Percentiles rank a stretch among this genome's conserved stretches.
phyloP scores from a whole-genome alignment of 2,797 vertebrate species.

The Onychomys torridus region DNA sequence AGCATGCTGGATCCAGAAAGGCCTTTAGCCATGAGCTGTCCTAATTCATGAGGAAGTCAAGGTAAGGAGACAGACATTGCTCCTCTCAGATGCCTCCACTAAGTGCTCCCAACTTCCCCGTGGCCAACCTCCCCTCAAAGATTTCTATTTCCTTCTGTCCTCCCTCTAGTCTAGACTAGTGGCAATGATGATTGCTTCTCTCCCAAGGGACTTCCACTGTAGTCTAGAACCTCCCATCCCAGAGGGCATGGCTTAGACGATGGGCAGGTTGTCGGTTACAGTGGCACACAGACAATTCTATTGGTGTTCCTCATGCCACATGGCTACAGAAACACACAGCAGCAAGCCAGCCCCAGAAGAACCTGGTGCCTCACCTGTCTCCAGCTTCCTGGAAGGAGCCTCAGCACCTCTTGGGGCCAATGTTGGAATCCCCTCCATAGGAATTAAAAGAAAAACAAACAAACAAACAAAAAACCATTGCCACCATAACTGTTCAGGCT shows the following conservation, averaged over 20 bases:
- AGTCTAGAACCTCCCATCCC: slow-evolving; percentile 84
- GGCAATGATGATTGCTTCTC: slow-evolving; percentile 78
- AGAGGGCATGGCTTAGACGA: slow-evolving; percentile 77
- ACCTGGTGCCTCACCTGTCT: neutral
- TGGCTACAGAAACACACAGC: slow-evolving; percentile 79
- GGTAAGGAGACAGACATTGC: too few species aligned
- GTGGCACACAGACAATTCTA: slow-evolving; percentile 87
- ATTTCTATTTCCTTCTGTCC: slow-evolving; percentile 60
- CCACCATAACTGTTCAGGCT: neutral
- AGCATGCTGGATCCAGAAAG: neutral
- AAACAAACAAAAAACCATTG: neutral
- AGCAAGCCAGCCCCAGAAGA: slow-evolving; percentile 46
- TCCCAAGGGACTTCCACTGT: slow-evolving; percentile 76
- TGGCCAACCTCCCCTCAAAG: neutral
- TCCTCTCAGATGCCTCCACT: neutral
- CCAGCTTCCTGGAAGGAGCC: neutral
- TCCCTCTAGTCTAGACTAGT: slow-evolving; percentile 68
- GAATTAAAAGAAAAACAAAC: slow-evolving; percentile 42
- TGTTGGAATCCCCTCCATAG: slow-evolving; percentile 75
- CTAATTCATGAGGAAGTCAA: neutral
- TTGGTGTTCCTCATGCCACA: slow-evolving; percentile 82
- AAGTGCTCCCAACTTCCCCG: neutral
- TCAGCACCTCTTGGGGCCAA: neutral
- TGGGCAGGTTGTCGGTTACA: slow-evolving; percentile 85
- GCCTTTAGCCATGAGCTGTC: neutral